Conservation (phyloP, 2,797 vertebrate species). For the Lutra lutra region DNA sequence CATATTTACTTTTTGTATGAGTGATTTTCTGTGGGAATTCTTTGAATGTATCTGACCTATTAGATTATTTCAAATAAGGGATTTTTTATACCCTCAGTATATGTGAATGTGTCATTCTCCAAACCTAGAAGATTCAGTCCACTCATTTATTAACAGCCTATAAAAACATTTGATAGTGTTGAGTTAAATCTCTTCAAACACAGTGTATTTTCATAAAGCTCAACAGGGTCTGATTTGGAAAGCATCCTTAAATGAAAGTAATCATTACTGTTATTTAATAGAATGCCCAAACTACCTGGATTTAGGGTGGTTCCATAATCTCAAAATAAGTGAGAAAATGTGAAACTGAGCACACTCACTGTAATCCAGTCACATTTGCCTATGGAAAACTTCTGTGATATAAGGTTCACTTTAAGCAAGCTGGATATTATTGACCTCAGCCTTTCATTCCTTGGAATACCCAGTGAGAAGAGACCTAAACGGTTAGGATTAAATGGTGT, state of each 20-base stretch:
- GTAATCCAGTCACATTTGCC: neutral
- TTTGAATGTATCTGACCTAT: neutral
- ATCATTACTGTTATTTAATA: conserved; percentile 23
- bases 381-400: neutral
- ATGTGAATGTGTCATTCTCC: neutral
- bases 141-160: neutral
- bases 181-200: conserved; percentile 13
- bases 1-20: neutral
- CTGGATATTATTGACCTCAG: neutral
- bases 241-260: neutral
- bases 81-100: neutral
- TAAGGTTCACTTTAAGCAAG: neutral
- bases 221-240: neutral
- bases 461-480: neutral
- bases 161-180: neutral
- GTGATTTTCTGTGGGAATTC: neutral
- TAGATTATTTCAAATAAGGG: neutral
- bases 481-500: neutral
- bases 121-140: neutral
- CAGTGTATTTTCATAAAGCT: neutral
- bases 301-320: neutral
- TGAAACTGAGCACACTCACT: neutral
- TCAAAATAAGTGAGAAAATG: neutral
- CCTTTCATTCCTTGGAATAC: neutral
- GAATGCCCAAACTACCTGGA: neutral